Base-by-base conservation (phyloP, 92 coral and sea anemone genomes). In the Parazoanthus darwini region DNA sequence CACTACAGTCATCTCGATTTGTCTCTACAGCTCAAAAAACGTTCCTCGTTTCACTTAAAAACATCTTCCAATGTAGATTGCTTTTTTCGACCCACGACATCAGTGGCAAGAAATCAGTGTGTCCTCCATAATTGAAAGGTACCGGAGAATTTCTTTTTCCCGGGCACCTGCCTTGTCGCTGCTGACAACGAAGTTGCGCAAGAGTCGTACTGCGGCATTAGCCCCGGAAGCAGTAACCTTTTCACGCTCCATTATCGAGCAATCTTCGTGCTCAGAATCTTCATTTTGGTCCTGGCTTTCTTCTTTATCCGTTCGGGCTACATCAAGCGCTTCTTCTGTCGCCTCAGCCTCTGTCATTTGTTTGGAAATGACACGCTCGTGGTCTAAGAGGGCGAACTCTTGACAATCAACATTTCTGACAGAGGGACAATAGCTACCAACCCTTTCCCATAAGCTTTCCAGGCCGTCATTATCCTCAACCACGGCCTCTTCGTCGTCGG, bases 11-110 rank as follows among this genome's bases (percentile, higher is more conserved):
- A n/a, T n/a, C n/a, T n/a, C n/a, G n/a, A n/a, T n/a, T n/a, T n/a
- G n/a, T n/a, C n/a, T n/a, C n/a, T n/a, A n/a, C n/a, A n/a, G n/a
- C n/a, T n/a, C n/a, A n/a, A n/a, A n/a, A n/a, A n/a, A n/a, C n/a
- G n/a, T n/a, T n/a, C n/a, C n/a, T n/a, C n/a, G n/a, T n/a, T n/a
- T n/a, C n/a, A 29, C 33, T 29, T 29, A 88, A 88, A 82, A 74
- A 80, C n/a, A 43, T 35, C 81, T 81, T 72, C 72, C 90, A 88
- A 72, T 79, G 78, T 87, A 9, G 85, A 87, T 78, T 87, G 90
- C 78, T 78, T 78, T 65, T 87, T 37, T 87, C 85, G 85, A 78
- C 82, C 82, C 51, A 68, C 81, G 82, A 88, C 42, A 74, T 81
- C 82, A 78, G 66, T 78, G 85, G 85, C 78, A 65, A 87, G 85